phyloP scores from a whole-genome alignment of 2,797 vertebrate genomes.

The Hippoglossus hippoglossus region DNA sequence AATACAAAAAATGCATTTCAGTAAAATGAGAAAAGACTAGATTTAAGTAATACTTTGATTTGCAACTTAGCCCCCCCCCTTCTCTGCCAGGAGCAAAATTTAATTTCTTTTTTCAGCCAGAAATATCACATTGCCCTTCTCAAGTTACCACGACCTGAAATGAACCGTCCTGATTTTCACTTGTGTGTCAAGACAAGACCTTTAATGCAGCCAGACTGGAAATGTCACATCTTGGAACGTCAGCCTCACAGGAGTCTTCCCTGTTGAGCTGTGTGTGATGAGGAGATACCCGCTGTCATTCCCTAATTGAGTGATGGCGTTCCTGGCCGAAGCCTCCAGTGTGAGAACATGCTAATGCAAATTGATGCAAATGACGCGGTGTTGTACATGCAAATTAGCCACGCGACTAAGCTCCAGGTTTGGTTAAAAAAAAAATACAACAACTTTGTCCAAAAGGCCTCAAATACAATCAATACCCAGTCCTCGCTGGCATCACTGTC shows the following conservation, averaged over 20 bases:
- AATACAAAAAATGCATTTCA: background rate
- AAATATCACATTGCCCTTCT: slow-evolving; percentile 35
- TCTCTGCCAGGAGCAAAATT: slow-evolving; percentile 6
- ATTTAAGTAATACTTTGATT: background rate
- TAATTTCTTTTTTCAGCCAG: slow-evolving; percentile 2
- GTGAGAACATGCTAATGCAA: slow-evolving; percentile 63
- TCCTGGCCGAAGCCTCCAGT: slow-evolving; percentile 30
- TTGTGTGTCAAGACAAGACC: background rate
- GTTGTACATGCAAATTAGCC: slow-evolving; percentile 74
- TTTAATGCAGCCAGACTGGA: slow-evolving; percentile 33
- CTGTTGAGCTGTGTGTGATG: slow-evolving; percentile 17
- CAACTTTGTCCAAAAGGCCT: slow-evolving; percentile 3
- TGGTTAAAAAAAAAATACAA: background rate
- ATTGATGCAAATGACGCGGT: slow-evolving; percentile 64
- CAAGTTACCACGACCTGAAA: slow-evolving; percentile 42
- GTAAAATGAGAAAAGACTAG: background rate
- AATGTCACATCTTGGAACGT: slow-evolving; percentile 26
- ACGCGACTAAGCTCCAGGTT: slow-evolving; percentile 45
- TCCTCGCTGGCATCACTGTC: slow-evolving; percentile 6
- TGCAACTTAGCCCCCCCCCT: background rate
- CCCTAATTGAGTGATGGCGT: slow-evolving; percentile 49
- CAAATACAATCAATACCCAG: slow-evolving; percentile 45
- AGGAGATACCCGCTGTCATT: slow-evolving; percentile 34
- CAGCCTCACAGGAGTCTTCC: slow-evolving; percentile 14
- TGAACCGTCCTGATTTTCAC: slow-evolving; percentile 38